Conservation (phyloP, 2,113 vertebrate species). For the Pteropus alecto region DNA sequence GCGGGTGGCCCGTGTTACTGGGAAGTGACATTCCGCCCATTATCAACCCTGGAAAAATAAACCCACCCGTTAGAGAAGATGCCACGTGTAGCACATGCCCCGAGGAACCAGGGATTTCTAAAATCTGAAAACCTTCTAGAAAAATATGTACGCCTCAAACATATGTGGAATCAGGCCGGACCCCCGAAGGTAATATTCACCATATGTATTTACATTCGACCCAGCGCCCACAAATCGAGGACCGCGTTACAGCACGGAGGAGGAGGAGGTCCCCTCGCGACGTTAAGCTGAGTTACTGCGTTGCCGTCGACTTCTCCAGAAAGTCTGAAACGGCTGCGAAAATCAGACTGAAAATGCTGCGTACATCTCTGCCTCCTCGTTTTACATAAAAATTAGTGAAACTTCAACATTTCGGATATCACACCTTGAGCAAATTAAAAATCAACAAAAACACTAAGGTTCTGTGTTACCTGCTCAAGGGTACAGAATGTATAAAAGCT, state of each 20-base stretch:
- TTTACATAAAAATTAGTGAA: slow-evolving; percentile 80
- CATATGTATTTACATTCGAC: slow-evolving; percentile 50
- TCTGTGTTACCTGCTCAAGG: slow-evolving; percentile 86
- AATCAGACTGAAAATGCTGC: slow-evolving; percentile 54
- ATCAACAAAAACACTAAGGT: slow-evolving; percentile 85
- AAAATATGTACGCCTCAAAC: slow-evolving; percentile 71
- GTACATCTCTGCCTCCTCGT: slow-evolving; percentile 73
- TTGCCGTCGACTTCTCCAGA: slow-evolving; percentile 47
- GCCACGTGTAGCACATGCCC: slow-evolving; percentile 59
- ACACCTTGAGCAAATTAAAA: slow-evolving; percentile 85
- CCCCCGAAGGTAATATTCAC: slow-evolving; percentile 65
- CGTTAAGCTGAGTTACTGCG: slow-evolving; percentile 61
- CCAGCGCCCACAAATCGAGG: slow-evolving; percentile 45
- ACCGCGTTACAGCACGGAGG: slow-evolving; percentile 42
- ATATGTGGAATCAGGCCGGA: slow-evolving; percentile 68
- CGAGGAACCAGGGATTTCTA: slow-evolving; percentile 59
- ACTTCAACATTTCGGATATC: slow-evolving; percentile 81
- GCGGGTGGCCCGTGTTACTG: slow-evolving; percentile 21
- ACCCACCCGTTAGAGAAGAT: slow-evolving; percentile 66
- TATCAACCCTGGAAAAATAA: slow-evolving; percentile 75
- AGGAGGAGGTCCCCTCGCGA: slow-evolving; percentile 47
- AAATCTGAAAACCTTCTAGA: slow-evolving; percentile 71
- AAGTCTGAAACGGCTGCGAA: slow-evolving; percentile 62
- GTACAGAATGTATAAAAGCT: slow-evolving; percentile 96
- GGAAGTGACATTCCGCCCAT: slow-evolving; percentile 45